Percentiles rank a stretch among this genome's conserved stretches.
These are phyloP conservation scores for Pelusios castaneus DNA, from an alignment of 2,113 vertebrate genomes.

Conservation along the genomic window DNA sequence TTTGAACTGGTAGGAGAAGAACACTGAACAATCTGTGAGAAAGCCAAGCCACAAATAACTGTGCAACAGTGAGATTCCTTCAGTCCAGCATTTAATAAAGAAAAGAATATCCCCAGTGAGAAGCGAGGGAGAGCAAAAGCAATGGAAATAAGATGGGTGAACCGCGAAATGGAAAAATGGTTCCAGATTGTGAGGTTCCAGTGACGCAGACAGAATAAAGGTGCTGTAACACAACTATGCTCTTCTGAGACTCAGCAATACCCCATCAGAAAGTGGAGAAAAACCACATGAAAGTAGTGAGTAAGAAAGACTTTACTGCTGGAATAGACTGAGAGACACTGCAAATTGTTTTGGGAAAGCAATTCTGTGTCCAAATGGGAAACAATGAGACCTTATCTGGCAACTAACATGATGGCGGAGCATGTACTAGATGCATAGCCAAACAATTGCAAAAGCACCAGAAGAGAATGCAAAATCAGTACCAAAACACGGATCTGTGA, in stretches of 20 bases:
- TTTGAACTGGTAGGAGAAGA: slow-evolving; percentile 46
- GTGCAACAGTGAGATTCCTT: slow-evolving; percentile 50
- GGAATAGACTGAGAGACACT: slow-evolving; percentile 27
- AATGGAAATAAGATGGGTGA: slow-evolving; percentile 52
- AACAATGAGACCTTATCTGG: slow-evolving; percentile 48
- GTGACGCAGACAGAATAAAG: slow-evolving; percentile 57
- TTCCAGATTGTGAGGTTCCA: slow-evolving; percentile 55
- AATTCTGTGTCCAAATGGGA: slow-evolving; percentile 14
- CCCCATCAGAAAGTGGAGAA: slow-evolving; percentile 3
- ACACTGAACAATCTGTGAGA: slow-evolving; percentile 36
- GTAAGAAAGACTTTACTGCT: slow-evolving; percentile 57
- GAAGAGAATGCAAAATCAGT: background rate
- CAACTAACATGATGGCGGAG: background rate
- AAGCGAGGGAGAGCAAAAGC: slow-evolving; percentile 15
- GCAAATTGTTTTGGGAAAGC: slow-evolving; percentile 24
- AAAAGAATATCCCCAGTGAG: slow-evolving; percentile 26
- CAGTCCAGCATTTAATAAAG: slow-evolving; percentile 53
- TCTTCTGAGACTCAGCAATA: slow-evolving; percentile 26
- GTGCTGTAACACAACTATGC: background rate
- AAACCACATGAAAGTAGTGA: slow-evolving; percentile 65
- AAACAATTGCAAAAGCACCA: background rate
- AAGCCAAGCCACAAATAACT: slow-evolving; percentile 72
- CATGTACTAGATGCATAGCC: background rate
- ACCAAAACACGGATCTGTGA: background rate
- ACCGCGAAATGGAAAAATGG: slow-evolving; percentile 55